Percentiles rank a stretch among this genome's conserved stretches.
Evolutionary conservation across 2,888 invertebrate genomes (phyloP).

Genomic region (Lucinisca nassula): DNA sequence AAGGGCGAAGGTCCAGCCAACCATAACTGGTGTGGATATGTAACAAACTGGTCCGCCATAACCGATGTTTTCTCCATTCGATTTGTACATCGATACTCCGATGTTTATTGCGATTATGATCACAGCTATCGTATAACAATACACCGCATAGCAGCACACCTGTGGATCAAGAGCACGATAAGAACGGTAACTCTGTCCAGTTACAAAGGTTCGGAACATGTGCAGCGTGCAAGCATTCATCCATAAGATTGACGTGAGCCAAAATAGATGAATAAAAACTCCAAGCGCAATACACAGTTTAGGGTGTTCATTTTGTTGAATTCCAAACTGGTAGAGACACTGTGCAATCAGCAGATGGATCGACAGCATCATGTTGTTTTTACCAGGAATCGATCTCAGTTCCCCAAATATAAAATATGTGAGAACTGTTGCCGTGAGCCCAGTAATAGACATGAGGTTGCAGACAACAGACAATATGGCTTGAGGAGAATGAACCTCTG

Average conservation of each 20-base stretch:
- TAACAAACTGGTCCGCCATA: constrained; percentile 65
- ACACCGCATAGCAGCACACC: constrained; percentile 50
- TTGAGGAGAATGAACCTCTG: constrained; percentile 40
- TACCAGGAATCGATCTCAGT: constrained; percentile 65
- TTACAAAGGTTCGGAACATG: constrained; percentile 70
- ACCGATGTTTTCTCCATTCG: constrained; percentile 49
- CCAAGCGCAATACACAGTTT: constrained; percentile 59
- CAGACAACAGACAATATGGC: constrained; percentile 58
- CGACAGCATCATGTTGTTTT: constrained; percentile 68
- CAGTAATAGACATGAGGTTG: constrained; percentile 61
- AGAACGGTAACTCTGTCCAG: constrained; percentile 66
- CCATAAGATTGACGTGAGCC: constrained; percentile 69
- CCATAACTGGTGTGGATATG: constrained; percentile 62
- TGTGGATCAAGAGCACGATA: constrained; percentile 59
- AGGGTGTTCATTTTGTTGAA: constrained; percentile 50
- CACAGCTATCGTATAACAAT: constrained; percentile 55
- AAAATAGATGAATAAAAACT: constrained; percentile 62
- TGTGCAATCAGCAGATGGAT: constrained; percentile 62
- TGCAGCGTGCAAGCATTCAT: constrained; percentile 72
- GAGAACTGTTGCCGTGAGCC: constrained; percentile 43
- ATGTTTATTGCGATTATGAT: constrained; percentile 56
- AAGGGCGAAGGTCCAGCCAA: constrained; percentile 66
- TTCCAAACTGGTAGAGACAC: constrained; percentile 64
- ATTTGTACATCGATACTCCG: constrained; percentile 47
- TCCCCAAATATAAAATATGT: constrained; percentile 64